Conservation (phyloP, 2,888 invertebrate genomes). For the Cheiracanthium punctorium region DNA sequence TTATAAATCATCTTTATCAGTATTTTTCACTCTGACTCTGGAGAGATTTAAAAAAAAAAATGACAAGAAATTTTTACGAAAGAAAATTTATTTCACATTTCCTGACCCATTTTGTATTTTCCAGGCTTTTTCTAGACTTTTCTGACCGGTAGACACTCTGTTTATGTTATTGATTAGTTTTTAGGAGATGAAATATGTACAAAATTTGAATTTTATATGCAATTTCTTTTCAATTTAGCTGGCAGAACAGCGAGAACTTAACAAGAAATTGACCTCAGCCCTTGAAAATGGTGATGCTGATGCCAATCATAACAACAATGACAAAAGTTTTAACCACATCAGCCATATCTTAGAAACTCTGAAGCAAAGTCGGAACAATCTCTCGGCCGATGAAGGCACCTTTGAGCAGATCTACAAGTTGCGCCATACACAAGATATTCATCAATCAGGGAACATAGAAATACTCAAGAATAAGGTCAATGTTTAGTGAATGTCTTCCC, state of each 20-base stretch:
- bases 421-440: slow-evolving; percentile 40
- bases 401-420: slow-evolving; percentile 64
- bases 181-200: too few relatives aligned
- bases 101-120: too few relatives aligned
- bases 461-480: slow-evolving; percentile 62
- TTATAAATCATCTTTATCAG: too few relatives aligned
- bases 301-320: slow-evolving; percentile 64
- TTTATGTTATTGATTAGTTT: too few relatives aligned
- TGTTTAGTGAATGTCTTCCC: slow-evolving; percentile 42
- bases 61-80: too few relatives aligned
- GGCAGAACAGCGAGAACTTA: slow-evolving; percentile 58
- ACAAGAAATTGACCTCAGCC: slow-evolving; percentile 48
- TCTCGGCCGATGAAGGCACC: slow-evolving; percentile 57
- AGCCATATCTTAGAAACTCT: slow-evolving; percentile 59
- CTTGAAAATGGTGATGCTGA: slow-evolving; percentile 57
- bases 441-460: slow-evolving; percentile 49
- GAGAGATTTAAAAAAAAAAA: too few relatives aligned
- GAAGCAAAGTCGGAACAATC: slow-evolving; percentile 48
- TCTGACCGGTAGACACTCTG: too few relatives aligned
- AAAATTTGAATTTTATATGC: background rate
- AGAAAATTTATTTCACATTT: too few relatives aligned
- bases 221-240: slow-evolving; percentile 20
- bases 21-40: too few relatives aligned
- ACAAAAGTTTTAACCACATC: slow-evolving; percentile 63
- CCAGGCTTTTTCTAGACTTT: too few relatives aligned